Base-by-base conservation (phyloP, 2,888 invertebrate species). In the Taphrorychus bicolor region DNA sequence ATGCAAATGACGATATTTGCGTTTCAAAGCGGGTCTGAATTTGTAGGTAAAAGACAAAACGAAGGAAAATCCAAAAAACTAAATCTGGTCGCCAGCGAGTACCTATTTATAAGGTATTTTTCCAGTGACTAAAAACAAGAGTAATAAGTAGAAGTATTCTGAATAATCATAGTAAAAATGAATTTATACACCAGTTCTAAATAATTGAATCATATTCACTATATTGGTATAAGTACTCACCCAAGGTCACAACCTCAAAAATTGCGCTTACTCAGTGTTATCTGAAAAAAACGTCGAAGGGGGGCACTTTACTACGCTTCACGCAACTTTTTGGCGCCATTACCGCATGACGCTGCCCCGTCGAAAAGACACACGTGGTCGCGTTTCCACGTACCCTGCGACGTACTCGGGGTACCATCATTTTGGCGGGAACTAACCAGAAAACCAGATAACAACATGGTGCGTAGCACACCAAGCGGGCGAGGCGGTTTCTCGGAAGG, bases 371-470 rank as follows among this genome's bases (percentile, higher is more conserved):
- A 54, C 54, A 32, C 19, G 9, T n/a, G 18, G 9, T 17, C 51
- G n/a, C n/a, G n/a, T n/a, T n/a, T 11, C 16, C 5, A 18, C 18
- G 18, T 21, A 54, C 54, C 2, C 11, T n/a, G 14, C n/a, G 14
- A 23, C 23, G 2, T 24, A 59, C 19, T 52, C 56, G 51, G 24
- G 19, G 65, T 61, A 69, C 70, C 63, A 66, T 51, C 66, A 70
- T 70, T 70, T 70, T 70, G 70, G 70, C 70, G 70, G 70, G 66
- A 69, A 69, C 60, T 59, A 40, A 61, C 19, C 16, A 40, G 24
- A 18, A 54, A 40, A 61, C 19, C 16, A 40, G 24, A 18, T 16
- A 18, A 19, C 41, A 64, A 17, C 16, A 19, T 21, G 40, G 11
- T 48, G 54, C 51, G 24, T 42, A 23, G 14, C 54, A 14, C n/a